Conservation (phyloP, 2,797 vertebrate species). For the Coccyzus lansbergi region DNA sequence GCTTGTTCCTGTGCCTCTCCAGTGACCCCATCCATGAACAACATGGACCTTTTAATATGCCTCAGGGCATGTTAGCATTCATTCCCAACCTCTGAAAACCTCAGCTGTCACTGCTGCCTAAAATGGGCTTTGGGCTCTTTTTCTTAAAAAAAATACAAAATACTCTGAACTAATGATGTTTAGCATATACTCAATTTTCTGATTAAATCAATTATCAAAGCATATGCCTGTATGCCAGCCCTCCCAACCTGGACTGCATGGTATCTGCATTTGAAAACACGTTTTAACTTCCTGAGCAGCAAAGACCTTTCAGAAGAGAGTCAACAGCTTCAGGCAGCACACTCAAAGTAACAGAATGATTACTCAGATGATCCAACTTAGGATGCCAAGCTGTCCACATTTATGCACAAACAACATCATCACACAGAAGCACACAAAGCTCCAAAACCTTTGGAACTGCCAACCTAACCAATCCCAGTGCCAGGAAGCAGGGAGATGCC, state of each 20-base stretch:
- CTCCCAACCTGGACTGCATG: neutral
- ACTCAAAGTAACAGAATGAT: neutral
- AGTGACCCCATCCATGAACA: neutral
- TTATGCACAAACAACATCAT: no score
- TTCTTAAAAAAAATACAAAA: neutral
- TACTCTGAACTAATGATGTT: neutral
- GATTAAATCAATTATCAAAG: neutral
- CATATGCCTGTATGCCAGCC: neutral
- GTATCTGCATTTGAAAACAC: neutral
- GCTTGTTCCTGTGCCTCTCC: slow-evolving; percentile 13
- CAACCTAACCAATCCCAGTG: rapidly evolving
- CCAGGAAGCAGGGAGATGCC: rapidly evolving
- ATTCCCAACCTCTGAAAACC: neutral
- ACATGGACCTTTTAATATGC: neutral
- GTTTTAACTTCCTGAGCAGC: neutral
- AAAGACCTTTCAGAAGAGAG: neutral
- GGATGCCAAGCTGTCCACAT: rapidly evolving
- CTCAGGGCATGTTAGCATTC: neutral
- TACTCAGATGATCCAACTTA: rapidly evolving
- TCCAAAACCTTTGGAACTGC: neutral
- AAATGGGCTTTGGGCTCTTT: neutral
- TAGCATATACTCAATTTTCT: neutral
- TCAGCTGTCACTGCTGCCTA: neutral
- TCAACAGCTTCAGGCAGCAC: neutral
- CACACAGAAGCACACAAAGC: rapidly evolving